Percentiles rank a stretch among this genome's conserved stretches.
These are phyloP conservation scores for Panthera uncia DNA, from an alignment of 2,113 vertebrate genomes.

Conservation along the genomic window DNA sequence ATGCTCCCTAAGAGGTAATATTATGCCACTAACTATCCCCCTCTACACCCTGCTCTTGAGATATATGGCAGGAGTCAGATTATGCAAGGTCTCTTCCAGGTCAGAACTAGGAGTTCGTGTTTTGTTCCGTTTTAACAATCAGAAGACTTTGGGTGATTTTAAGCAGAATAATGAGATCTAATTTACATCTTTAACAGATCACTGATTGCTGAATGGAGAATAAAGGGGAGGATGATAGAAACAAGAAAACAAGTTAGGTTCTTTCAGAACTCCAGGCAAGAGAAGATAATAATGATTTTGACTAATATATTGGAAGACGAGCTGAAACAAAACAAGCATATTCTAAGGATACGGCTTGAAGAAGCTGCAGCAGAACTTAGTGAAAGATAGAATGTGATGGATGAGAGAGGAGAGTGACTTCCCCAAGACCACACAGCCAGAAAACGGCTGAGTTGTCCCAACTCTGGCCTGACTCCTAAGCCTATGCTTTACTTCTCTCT, in stretches of 20 bases:
- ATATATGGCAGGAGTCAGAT: neutral
- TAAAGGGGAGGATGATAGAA: neutral
- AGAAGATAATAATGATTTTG: neutral
- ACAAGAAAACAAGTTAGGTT: neutral
- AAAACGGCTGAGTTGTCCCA: neutral
- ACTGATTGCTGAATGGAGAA: neutral
- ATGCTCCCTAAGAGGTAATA: neutral
- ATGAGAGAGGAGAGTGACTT: neutral
- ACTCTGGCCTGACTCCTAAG: neutral
- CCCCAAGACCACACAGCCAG: neutral
- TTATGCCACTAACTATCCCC: neutral
- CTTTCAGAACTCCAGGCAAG: neutral
- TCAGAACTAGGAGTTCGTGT: neutral
- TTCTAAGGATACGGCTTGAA: neutral
- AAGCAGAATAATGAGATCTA: neutral
- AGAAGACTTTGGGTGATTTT: neutral
- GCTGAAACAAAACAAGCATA: neutral
- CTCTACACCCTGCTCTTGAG: neutral
- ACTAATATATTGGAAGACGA: neutral
- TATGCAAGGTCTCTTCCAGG: neutral
- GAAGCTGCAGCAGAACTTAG: neutral
- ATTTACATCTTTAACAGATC: slow-evolving; percentile 32
- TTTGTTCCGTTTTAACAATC: slow-evolving; percentile 30
- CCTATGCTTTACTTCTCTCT: neutral
- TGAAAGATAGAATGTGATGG: neutral